Evolutionary conservation across 2,888 invertebrate genomes (phyloP).

Genomic region (Gastrophysa polygoni): DNA sequence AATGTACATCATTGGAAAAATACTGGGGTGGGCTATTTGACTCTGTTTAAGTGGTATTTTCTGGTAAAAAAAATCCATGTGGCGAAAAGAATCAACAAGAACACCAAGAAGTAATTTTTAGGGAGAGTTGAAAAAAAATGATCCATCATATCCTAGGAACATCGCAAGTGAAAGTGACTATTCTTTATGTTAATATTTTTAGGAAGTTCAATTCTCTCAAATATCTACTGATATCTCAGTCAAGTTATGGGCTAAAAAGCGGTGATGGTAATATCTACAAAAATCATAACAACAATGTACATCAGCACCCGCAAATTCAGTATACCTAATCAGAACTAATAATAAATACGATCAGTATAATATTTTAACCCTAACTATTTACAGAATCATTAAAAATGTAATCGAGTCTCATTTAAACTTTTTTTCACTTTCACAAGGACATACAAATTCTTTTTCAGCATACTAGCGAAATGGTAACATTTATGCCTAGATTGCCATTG

Average conservation of each 20-base stretch:
- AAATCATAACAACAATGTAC: background rate
- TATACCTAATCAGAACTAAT: background rate
- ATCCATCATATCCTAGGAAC: too few relatives aligned
- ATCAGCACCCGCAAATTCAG: background rate
- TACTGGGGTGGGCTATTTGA: too few relatives aligned
- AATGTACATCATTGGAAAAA: background rate
- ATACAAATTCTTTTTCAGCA: constrained; percentile 52
- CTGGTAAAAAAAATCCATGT: too few relatives aligned
- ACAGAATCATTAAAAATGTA: constrained; percentile 7
- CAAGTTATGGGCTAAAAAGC: background rate
- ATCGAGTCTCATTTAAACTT: constrained; percentile 10
- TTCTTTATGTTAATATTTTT: background rate
- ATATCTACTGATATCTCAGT: background rate
- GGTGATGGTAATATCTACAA: background rate
- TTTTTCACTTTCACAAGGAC: constrained; percentile 1
- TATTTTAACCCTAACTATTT: constrained; percentile 12
- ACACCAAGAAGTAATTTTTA: too few relatives aligned
- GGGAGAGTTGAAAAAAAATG: too few relatives aligned
- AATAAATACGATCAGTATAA: background rate
- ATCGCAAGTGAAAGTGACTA: background rate
- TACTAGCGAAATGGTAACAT: constrained; percentile 97
- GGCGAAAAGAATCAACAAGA: too few relatives aligned
- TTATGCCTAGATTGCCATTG: constrained; percentile 98
- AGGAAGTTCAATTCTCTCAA: background rate
- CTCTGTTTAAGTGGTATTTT: too few relatives aligned